phyloP scores from a whole-genome alignment of 37 sponge, comb jelly and placozoan genomes.

The Amphimedon queenslandica region DNA sequence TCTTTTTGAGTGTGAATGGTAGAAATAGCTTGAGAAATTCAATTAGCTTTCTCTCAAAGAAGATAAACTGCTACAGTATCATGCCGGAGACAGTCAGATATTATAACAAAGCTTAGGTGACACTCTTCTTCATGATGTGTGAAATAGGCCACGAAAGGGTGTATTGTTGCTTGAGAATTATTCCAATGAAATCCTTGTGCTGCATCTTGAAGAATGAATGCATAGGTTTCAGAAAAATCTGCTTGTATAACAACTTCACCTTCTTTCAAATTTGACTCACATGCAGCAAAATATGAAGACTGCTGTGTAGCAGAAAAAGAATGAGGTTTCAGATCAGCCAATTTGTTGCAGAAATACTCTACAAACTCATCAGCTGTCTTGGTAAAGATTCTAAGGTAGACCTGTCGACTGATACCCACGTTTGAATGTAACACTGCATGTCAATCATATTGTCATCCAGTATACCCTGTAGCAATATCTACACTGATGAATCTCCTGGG shows the following conservation, averaged over 20 bases:
- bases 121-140: slow-evolving; percentile 4
- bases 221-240: slow-evolving; percentile 53
- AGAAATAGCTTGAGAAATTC: slow-evolving; percentile 8
- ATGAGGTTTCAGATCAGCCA: slow-evolving; percentile 11
- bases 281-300: slow-evolving; percentile 18
- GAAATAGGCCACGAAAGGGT: slow-evolving; percentile 40
- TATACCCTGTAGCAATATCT: neutral
- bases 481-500: slow-evolving; percentile 15
- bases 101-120: slow-evolving; percentile 30
- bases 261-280: neutral
- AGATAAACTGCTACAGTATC: slow-evolving; percentile 38
- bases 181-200: slow-evolving; percentile 59
- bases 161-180: slow-evolving; percentile 48
- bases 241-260: slow-evolving; percentile 8
- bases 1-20: slow-evolving; percentile 7
- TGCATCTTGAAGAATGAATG: slow-evolving; percentile 50
- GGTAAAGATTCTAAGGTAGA: slow-evolving; percentile 30
- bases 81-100: slow-evolving; percentile 45
- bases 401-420: slow-evolving; percentile 33
- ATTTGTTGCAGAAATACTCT: slow-evolving; percentile 8
- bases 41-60: slow-evolving; percentile 1
- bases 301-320: slow-evolving; percentile 37
- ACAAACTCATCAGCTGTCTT: slow-evolving; percentile 38
- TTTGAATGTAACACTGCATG: slow-evolving; percentile 13
- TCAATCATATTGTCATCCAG: slow-evolving; percentile 36